phyloP scores from a whole-genome alignment of 2,797 vertebrate species.

The Neosalanx taihuensis region DNA sequence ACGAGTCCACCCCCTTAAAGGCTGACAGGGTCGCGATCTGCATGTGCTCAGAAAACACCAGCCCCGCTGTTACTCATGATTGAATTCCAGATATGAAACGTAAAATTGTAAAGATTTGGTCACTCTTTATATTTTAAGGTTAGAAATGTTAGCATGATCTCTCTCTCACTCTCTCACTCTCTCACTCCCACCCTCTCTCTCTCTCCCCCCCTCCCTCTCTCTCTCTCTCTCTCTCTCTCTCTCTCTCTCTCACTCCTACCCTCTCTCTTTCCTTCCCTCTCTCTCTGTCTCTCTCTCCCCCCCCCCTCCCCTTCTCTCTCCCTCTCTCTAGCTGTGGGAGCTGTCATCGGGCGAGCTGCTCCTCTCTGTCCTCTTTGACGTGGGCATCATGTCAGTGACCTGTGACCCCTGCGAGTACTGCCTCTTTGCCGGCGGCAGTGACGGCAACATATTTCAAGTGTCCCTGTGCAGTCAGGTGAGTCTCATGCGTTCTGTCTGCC shows the following conservation, averaged over 20 bases:
- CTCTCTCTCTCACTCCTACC: background rate
- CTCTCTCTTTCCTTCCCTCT: background rate
- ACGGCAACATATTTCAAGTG: conserved; percentile 91
- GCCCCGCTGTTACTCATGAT: background rate
- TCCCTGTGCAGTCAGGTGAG: conserved; percentile 88
- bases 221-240: background rate
- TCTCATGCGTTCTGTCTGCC: background rate
- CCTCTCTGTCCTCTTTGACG: conserved; percentile 87
- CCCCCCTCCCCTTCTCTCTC: background rate
- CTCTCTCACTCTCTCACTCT: conserved; percentile 7
- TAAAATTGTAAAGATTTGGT: too few species aligned
- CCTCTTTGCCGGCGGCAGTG: conserved; percentile 90
- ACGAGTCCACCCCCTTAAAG: conserved; percentile 17
- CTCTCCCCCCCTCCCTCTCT: background rate
- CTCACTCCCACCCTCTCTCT: background rate
- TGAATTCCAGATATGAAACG: too few species aligned
- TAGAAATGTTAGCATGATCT: too few species aligned
- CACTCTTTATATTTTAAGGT: too few species aligned
- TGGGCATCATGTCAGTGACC: conserved; percentile 88
- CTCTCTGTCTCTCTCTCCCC: background rate
- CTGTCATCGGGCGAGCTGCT: conserved; percentile 90
- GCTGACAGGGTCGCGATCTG: conserved; percentile 13
- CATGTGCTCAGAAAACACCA: conserved; percentile 20
- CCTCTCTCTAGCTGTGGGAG: conserved; percentile 85
- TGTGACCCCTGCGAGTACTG: conserved; percentile 90